phyloP scores from a whole-genome alignment of 2,113 vertebrate species.

The Phasianus colchicus region DNA sequence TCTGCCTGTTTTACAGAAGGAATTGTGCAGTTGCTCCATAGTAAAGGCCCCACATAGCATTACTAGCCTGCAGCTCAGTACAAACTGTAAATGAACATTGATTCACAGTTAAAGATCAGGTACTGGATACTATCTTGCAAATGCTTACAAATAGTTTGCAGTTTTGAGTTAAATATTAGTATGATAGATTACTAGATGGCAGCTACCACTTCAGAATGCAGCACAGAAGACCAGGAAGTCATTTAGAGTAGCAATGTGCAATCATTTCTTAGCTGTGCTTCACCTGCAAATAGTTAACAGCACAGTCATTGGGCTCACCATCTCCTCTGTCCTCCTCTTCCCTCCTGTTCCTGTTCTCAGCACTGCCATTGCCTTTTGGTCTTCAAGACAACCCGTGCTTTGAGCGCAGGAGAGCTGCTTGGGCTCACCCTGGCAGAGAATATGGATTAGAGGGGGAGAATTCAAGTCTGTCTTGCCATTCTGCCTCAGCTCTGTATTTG shows the following conservation, averaged over 20 bases:
- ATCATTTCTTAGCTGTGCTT: not conserved
- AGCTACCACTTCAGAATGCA: not conserved
- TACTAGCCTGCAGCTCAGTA: not conserved
- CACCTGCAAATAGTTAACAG: not conserved
- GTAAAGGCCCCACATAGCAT: not conserved
- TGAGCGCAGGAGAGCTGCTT: rapidly evolving
- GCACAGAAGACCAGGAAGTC: not conserved
- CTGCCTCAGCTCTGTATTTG: not conserved
- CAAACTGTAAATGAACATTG: not conserved
- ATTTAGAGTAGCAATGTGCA: not conserved
- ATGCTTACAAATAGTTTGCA: not conserved
- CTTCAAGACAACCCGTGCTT: not conserved
- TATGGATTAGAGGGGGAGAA: not conserved
- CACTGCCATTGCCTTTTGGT: not conserved
- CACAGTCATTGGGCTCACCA: not conserved
- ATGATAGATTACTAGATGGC: not conserved
- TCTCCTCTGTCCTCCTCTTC: not conserved
- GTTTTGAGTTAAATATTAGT: not conserved
- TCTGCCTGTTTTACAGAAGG: not conserved
- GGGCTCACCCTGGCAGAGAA: not conserved
- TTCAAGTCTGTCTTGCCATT: not conserved
- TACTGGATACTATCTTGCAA: not conserved
- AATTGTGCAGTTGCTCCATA: not conserved
- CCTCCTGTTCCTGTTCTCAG: not conserved
- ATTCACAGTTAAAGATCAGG: not conserved